phyloP scores from a whole-genome alignment of 2,888 invertebrate species.

The Caenorhabditis auriculariae region DNA sequence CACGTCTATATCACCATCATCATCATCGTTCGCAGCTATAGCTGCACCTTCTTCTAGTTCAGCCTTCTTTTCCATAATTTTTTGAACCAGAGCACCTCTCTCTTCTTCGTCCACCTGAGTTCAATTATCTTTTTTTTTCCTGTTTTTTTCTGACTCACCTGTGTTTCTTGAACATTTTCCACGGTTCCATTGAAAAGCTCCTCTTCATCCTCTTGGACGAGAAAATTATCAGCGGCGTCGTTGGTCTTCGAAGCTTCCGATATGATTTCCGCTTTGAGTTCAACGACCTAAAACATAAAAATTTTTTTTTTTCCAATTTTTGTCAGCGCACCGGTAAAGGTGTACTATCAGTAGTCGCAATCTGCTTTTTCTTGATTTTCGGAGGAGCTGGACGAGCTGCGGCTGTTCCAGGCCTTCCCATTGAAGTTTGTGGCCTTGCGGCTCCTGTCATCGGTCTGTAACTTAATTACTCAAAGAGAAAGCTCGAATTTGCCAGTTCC shows the following conservation, averaged over 20 bases:
- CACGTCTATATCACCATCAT: slow-evolving; percentile 68
- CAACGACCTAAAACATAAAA: slow-evolving; percentile 8
- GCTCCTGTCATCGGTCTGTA: slow-evolving; percentile 12
- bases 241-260: slow-evolving; percentile 1
- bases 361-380: slow-evolving; percentile 58
- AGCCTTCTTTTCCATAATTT: slow-evolving; percentile 67
- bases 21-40: slow-evolving; percentile 5
- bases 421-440: slow-evolving; percentile 28
- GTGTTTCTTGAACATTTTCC: not conserved
- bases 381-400: slow-evolving; percentile 62
- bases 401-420: slow-evolving; percentile 61
- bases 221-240: slow-evolving; percentile 9
- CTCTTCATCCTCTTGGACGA: slow-evolving; percentile 25
- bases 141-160: not conserved
- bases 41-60: slow-evolving; percentile 45
- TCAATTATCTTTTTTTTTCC: not conserved
- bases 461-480: not conserved
- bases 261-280: slow-evolving; percentile 25
- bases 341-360: slow-evolving; percentile 27
- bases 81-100: slow-evolving; percentile 67
- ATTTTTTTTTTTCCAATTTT: not conserved
- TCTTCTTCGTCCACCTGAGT: slow-evolving; percentile 29
- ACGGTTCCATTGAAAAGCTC: not conserved
- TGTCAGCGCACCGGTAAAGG: slow-evolving; percentile 2
- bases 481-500: not conserved